Evolutionary conservation across 1,140 invertebrate species (phyloP).

Genomic region (Penaeus indicus): DNA sequence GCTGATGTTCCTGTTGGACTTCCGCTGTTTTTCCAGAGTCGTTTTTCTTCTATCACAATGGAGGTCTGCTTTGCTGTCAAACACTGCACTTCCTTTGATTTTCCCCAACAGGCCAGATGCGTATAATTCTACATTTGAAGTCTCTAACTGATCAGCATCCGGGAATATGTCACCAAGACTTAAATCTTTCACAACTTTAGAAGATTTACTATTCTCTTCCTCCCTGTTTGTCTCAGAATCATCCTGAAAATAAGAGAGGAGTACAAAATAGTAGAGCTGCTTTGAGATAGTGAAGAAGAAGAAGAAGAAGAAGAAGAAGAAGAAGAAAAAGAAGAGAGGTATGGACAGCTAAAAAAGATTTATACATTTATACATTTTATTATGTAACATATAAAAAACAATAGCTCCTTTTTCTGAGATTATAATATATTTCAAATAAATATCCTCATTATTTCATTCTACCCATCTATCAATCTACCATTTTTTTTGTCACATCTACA

Average conservation of each 20-base stretch:
- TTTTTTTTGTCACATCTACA: too few species aligned
- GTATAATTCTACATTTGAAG: not conserved
- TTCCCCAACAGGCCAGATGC: constrained; percentile 9
- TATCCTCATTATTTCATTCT: too few species aligned
- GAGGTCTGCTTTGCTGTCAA: not conserved
- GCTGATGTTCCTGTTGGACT: not conserved
- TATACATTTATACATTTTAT: too few species aligned
- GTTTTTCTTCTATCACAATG: not conserved
- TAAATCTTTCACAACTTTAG: not conserved
- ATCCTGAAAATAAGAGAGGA: too few species aligned
- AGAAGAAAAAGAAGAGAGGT: not conserved
- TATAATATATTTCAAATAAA: too few species aligned
- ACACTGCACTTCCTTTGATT: not conserved
- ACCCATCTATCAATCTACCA: too few species aligned
- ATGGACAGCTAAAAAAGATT: not conserved
- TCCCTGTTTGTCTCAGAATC: too few species aligned
- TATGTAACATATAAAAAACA: too few species aligned
- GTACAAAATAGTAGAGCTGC: too few species aligned
- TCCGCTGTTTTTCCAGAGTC: not conserved
- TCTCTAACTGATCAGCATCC: not conserved
- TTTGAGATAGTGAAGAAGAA: not conserved
- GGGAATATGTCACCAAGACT: constrained; percentile 35
- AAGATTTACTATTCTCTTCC: too few species aligned
- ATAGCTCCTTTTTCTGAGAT: too few species aligned
- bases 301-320: not conserved